Evolutionary conservation across 2,888 invertebrate species (phyloP).

Genomic region (Melieria omissa): DNA sequence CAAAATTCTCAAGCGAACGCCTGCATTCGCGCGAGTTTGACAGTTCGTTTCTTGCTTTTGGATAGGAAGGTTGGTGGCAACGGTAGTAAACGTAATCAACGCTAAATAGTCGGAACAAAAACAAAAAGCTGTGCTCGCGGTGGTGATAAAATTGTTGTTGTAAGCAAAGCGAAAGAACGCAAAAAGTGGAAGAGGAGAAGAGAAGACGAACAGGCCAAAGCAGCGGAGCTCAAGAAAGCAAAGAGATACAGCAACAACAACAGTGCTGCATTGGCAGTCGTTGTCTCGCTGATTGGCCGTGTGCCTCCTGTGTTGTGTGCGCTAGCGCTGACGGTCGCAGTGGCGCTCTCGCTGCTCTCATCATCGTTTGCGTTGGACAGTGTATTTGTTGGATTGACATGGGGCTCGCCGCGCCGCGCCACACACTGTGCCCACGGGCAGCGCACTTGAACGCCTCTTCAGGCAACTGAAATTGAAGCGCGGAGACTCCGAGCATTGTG

Average conservation of each 20-base stretch:
- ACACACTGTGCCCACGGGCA: conserved; percentile 11
- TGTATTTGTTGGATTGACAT: conserved; percentile 22
- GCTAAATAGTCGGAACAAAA: conserved; percentile 42
- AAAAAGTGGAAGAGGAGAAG: conserved; percentile 3
- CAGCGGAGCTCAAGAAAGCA: conserved; percentile 19
- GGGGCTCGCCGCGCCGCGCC: conserved; percentile 24
- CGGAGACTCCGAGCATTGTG: background rate
- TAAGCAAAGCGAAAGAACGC: conserved; percentile 42
- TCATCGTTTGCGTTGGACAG: conserved; percentile 35
- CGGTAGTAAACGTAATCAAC: conserved; percentile 40
- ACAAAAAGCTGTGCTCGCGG: conserved; percentile 44
- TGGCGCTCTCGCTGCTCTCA: conserved; percentile 17
- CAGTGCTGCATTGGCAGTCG: conserved; percentile 19
- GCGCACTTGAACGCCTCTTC: conserved; percentile 36
- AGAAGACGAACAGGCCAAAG: conserved; percentile 26
- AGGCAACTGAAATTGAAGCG: conserved; percentile 15
- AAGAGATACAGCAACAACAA: background rate
- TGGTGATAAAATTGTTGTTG: conserved; percentile 49
- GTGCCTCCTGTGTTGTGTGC: conserved; percentile 15
- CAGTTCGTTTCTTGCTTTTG: conserved; percentile 63
- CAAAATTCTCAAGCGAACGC: conserved; percentile 7
- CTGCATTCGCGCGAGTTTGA: conserved; percentile 41
- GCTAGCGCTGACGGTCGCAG: conserved; percentile 1
- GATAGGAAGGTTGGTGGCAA: conserved; percentile 58
- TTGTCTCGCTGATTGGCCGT: conserved; percentile 25